A percentile compares a stretch with the other conserved stretches of the same genome.
These are phyloP conservation scores for Monochamus alternatus DNA, from an alignment of 2,888 invertebrate species.

Conservation along the genomic window DNA sequence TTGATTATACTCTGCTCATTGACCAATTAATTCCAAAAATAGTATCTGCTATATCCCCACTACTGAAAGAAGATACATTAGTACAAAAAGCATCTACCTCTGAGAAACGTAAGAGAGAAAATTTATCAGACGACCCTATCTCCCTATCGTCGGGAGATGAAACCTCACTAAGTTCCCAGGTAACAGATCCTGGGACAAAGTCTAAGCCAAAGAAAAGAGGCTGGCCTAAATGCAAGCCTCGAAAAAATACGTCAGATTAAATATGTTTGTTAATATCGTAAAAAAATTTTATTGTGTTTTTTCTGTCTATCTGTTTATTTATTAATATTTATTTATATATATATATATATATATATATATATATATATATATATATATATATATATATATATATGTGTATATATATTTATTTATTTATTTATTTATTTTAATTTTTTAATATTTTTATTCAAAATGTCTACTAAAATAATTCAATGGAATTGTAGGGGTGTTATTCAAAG, in stretches of 20 bases:
- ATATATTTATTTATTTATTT: background rate
- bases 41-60: too few species aligned
- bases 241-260: background rate
- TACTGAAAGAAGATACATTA: too few species aligned
- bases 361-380: background rate
- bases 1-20: too few species aligned
- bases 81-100: too few species aligned
- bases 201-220: background rate
- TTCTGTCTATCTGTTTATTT: too few species aligned
- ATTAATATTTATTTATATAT: background rate
- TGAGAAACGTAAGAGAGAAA: background rate
- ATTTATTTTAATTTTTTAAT: too few species aligned
- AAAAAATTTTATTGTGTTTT: too few species aligned
- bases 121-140: background rate
- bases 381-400: too few species aligned
- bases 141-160: background rate
- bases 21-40: too few species aligned
- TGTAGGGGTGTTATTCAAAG: too few species aligned
- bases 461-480: too few species aligned
- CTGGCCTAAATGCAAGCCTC: slow-evolving; percentile 10
- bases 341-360: background rate
- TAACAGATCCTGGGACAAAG: background rate
- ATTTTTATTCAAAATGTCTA: too few species aligned
- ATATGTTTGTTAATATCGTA: background rate
- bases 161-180: background rate